These are phyloP conservation scores for Melopsittacus undulatus DNA, from an alignment of 2,797 vertebrate genomes.

Conservation along the genomic window DNA sequence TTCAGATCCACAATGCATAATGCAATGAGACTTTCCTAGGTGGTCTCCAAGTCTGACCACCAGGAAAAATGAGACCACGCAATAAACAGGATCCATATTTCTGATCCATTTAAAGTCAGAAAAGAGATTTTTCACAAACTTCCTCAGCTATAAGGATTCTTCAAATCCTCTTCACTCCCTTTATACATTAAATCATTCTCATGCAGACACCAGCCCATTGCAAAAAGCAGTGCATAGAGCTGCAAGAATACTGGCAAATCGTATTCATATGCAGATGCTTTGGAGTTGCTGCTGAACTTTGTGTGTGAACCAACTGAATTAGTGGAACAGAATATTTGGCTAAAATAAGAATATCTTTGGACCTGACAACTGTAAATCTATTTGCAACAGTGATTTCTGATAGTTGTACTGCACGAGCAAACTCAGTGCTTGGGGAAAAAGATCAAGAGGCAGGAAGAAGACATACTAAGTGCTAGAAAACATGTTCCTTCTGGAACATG, in stretches of 20 bases:
- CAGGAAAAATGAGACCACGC: background rate
- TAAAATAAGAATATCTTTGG: constrained; percentile 26
- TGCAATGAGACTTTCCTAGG: background rate
- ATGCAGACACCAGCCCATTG: background rate
- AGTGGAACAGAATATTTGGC: constrained; percentile 2
- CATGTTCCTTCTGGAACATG: background rate
- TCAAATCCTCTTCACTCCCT: constrained; percentile 8
- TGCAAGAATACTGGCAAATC: constrained; percentile 7
- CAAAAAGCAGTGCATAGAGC: background rate
- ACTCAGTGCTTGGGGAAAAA: background rate
- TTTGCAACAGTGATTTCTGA: constrained; percentile 35
- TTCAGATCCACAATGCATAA: background rate
- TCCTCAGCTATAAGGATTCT: constrained; percentile 4
- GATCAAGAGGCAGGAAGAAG: background rate
- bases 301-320: constrained; percentile 16
- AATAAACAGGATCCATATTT: constrained; percentile 12
- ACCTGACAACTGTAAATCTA: background rate
- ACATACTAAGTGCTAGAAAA: background rate
- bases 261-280: constrained; percentile 4
- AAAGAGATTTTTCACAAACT: constrained; percentile 6
- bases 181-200: constrained; percentile 35
- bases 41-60: background rate
- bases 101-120: constrained; percentile 31
- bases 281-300: background rate
- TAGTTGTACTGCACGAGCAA: background rate